These are phyloP conservation scores for Mustelus asterias DNA, from an alignment of 2,113 vertebrate species.

Conservation along the genomic window DNA sequence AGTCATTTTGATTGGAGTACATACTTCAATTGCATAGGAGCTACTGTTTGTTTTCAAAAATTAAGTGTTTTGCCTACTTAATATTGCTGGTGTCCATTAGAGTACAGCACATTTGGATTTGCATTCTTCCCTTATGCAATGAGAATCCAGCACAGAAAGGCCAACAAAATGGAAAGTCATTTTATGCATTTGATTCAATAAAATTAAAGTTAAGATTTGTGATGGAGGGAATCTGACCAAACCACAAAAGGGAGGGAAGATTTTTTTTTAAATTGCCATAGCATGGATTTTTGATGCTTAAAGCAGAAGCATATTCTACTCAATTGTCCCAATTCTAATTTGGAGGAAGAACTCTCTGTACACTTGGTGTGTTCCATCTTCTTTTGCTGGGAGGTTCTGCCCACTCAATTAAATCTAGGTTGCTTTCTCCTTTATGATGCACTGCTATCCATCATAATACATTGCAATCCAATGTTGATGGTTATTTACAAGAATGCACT, in stretches of 20 bases:
- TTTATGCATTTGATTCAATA: slow-evolving; percentile 14
- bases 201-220: slow-evolving; percentile 19
- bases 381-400: not conserved
- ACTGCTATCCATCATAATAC: not conserved
- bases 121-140: not conserved
- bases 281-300: not conserved
- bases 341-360: not conserved
- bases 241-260: slow-evolving; percentile 16
- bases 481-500: not conserved
- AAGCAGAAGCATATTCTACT: not conserved
- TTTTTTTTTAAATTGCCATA: not conserved
- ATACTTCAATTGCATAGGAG: slow-evolving; percentile 34
- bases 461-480: not conserved
- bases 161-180: slow-evolving; percentile 25
- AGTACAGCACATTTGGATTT: slow-evolving; percentile 10
- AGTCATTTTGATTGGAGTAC: slow-evolving; percentile 34
- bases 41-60: slow-evolving; percentile 1
- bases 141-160: slow-evolving; percentile 27
- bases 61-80: slow-evolving; percentile 22
- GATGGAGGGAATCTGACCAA: not conserved
- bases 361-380: not conserved
- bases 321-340: not conserved
- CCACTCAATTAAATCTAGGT: not conserved
- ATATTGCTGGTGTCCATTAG: slow-evolving; percentile 17
- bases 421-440: not conserved